These are phyloP conservation scores for Nesogale talazaci DNA, from an alignment of 2,113 vertebrate genomes.

Conservation along the genomic window DNA sequence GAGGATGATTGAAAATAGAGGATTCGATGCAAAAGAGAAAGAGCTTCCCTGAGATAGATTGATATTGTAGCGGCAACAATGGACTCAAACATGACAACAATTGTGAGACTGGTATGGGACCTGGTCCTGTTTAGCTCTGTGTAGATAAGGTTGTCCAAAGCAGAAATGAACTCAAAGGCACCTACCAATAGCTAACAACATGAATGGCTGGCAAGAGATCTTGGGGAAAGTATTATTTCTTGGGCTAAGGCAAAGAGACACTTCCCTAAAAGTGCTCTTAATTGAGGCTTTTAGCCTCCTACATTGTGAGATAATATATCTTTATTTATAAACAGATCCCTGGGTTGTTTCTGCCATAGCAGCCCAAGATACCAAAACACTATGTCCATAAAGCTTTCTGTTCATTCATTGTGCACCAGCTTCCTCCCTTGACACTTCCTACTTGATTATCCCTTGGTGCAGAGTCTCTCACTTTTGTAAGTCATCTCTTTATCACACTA, in stretches of 20 bases:
- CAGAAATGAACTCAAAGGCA: too few species aligned
- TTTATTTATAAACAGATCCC: not conserved
- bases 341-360: not conserved
- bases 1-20: too few species aligned
- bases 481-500: not conserved
- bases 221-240: not conserved
- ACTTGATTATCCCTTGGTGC: not conserved
- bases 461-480: not conserved
- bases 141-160: too few species aligned
- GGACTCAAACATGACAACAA: too few species aligned
- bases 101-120: too few species aligned
- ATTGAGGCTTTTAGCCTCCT: not conserved
- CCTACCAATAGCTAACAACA: too few species aligned
- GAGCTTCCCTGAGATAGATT: too few species aligned
- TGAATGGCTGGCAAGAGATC: not conserved
- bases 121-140: not conserved
- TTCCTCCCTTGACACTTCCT: rapidly evolving
- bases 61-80: too few species aligned
- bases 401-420: not conserved
- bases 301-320: not conserved
- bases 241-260: not conserved
- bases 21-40: too few species aligned
- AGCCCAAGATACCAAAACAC: not conserved
- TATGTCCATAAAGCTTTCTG: not conserved
- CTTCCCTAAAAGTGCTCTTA: not conserved